These are phyloP conservation scores for Dinocampus coccinellae DNA, from an alignment of 2,888 invertebrate genomes.

Conservation along the genomic window DNA sequence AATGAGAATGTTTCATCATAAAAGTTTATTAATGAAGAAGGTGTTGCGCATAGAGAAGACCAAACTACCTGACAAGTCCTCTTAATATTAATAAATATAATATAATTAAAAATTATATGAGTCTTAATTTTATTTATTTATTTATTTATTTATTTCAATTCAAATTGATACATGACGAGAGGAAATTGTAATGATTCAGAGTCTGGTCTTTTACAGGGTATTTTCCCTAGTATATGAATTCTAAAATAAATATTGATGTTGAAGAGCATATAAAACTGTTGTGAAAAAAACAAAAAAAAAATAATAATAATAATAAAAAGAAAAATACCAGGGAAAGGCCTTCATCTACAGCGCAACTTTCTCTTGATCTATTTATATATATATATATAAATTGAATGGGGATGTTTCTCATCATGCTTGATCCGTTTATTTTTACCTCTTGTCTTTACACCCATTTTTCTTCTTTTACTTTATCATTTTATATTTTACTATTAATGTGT, in stretches of 20 bases:
- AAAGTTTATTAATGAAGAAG: background rate
- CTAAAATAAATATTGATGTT: background rate
- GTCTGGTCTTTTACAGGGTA: background rate
- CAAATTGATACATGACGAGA: background rate
- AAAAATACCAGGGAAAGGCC: conserved; percentile 19
- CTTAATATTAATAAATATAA: background rate
- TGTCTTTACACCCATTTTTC: background rate
- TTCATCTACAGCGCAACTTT: conserved; percentile 9
- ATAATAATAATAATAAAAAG: no score
- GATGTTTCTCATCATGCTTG: conserved; percentile 12
- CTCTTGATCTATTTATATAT: background rate
- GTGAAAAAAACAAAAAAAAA: no score
- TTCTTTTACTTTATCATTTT: background rate
- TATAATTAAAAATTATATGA: background rate
- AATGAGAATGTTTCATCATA: conserved; percentile 17
- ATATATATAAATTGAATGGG: background rate
- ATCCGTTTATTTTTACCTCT: background rate
- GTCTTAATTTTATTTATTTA: no score
- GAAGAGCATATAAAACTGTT: background rate
- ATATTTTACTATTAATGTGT: background rate
- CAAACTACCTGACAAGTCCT: background rate
- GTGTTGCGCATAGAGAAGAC: background rate
- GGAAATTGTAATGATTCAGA: background rate
- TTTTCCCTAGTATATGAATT: conserved; percentile 19
- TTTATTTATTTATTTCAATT: background rate